Evolutionary conservation across 2,888 invertebrate genomes (phyloP).

Genomic region (Ditula angustiorana): DNA sequence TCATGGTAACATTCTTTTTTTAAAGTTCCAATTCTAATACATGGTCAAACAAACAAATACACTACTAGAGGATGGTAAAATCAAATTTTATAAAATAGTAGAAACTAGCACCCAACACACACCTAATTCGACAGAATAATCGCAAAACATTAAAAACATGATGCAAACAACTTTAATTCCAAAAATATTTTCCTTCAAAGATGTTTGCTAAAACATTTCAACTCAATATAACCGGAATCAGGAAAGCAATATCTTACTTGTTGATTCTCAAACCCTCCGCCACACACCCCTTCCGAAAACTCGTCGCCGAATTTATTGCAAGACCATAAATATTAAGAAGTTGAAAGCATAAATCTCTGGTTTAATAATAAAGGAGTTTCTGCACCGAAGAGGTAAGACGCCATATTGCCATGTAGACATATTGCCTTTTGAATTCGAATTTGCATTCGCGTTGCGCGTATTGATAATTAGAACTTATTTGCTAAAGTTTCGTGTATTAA

Average conservation of each 20-base stretch:
- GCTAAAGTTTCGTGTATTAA: no score
- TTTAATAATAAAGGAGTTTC: constrained; percentile 74
- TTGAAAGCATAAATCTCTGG: constrained; percentile 77
- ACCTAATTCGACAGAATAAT: no score
- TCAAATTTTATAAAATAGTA: no score
- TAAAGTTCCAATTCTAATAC: no score
- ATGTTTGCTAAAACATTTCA: constrained; percentile 14
- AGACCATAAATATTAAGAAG: constrained; percentile 83
- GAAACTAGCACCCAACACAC: no score
- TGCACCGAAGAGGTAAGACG: constrained; percentile 52
- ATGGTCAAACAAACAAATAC: no score
- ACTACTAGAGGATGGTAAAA: no score
- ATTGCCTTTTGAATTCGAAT: no score
- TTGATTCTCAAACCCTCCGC: constrained; percentile 67
- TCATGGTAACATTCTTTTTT: no score
- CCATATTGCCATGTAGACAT: constrained; percentile 61
- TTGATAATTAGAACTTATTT: no score
- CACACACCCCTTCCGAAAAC: constrained; percentile 64
- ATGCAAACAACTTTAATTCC: not conserved
- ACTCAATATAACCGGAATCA: constrained; percentile 26
- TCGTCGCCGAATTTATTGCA: constrained; percentile 81
- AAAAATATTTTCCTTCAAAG: not conserved
- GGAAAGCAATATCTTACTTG: constrained; percentile 60
- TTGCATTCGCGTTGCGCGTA: no score
- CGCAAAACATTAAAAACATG: no score